Conservation (phyloP, 2,888 invertebrate genomes). For the Nowickia ferox region DNA sequence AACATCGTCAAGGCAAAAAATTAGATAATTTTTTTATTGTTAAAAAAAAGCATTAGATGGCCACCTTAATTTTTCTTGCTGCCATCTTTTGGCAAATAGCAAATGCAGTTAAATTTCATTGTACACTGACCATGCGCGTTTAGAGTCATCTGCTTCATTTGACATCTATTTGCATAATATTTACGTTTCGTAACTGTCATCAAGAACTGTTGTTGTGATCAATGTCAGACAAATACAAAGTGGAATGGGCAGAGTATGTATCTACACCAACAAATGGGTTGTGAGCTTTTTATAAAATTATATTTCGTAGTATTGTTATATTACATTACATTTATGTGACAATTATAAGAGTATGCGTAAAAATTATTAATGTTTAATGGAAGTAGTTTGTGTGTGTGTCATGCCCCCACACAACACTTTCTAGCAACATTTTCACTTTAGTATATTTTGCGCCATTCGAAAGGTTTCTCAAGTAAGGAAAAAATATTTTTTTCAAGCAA, state of each 20-base stretch:
- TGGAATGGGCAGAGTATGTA: constrained; percentile 61
- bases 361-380: background rate
- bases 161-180: background rate
- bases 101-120: background rate
- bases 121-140: constrained; percentile 18
- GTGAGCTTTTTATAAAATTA: constrained; percentile 9
- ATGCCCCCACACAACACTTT: background rate
- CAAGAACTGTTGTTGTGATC: background rate
- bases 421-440: constrained; percentile 62
- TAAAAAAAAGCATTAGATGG: background rate
- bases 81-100: constrained; percentile 38
- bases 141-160: constrained; percentile 21
- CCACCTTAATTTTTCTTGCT: background rate
- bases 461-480: constrained; percentile 66
- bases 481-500: background rate
- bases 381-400: background rate
- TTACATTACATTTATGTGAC: background rate
- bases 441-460: constrained; percentile 72
- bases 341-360: constrained; percentile 15
- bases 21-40: background rate
- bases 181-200: background rate
- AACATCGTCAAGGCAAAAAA: background rate
- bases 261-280: constrained; percentile 71
- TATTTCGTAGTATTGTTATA: background rate
- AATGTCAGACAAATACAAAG: background rate